Evolutionary conservation across 1,140 invertebrate genomes (phyloP).

Genomic region (Pinna nobilis): DNA sequence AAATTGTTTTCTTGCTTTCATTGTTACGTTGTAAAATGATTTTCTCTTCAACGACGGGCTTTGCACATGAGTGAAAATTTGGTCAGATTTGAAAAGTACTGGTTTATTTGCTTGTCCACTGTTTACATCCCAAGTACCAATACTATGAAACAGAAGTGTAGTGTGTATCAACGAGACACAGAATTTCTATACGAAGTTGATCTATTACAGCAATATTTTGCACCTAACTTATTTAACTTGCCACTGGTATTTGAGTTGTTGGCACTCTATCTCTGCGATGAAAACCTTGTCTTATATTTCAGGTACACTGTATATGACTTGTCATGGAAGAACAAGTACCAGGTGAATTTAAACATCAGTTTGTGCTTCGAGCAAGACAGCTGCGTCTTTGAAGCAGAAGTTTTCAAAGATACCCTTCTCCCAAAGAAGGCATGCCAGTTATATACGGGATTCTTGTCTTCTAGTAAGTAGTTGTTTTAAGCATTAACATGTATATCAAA

Average conservation of each 20-base stretch:
- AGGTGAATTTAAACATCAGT: slow-evolving; percentile 18
- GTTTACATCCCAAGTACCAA: neutral
- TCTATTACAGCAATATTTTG: neutral
- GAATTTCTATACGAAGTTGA: no score
- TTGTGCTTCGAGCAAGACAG: slow-evolving; percentile 7
- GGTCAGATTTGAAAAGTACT: no score
- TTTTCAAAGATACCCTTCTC: neutral
- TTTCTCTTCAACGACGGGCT: no score
- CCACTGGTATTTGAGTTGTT: neutral
- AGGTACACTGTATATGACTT: slow-evolving; percentile 7
- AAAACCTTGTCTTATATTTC: neutral
- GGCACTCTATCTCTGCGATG: neutral
- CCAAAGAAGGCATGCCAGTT: neutral
- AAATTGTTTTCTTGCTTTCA: no score
- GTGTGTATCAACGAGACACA: no score
- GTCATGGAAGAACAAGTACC: neutral
- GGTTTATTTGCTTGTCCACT: neutral
- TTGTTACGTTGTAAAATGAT: no score
- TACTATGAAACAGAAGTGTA: neutral
- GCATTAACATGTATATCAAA: no score
- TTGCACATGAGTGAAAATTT: no score
- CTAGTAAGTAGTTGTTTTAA: slow-evolving; percentile 8
- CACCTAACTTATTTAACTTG: neutral
- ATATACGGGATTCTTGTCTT: slow-evolving; percentile 8
- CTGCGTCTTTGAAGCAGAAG: neutral